Conservation (phyloP, 2,888 invertebrate genomes). For the Venustoraphidia nigricollis region DNA sequence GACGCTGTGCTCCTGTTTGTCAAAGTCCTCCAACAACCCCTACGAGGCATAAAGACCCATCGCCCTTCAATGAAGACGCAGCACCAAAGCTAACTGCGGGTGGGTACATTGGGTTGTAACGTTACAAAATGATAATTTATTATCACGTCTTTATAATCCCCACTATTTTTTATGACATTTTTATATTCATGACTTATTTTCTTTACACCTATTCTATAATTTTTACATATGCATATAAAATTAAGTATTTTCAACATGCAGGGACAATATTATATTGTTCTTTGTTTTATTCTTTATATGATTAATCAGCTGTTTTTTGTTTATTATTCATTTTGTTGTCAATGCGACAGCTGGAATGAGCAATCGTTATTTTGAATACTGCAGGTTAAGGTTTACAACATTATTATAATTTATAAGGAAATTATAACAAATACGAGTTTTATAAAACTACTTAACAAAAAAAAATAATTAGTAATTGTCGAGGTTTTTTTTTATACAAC, state of each 20-base stretch:
- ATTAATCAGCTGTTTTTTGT: constrained; percentile 1
- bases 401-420: too few species aligned
- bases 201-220: not conserved
- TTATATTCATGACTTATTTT: constrained; percentile 7
- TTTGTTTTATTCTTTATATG: constrained; percentile 3
- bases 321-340: constrained; percentile 2
- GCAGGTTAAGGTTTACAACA: too few species aligned
- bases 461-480: too few species aligned
- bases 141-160: constrained; percentile 6
- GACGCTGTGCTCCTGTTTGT: constrained; percentile 83
- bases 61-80: constrained; percentile 70
- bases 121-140: not conserved
- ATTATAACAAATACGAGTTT: too few species aligned
- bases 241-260: too few species aligned
- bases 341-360: constrained; percentile 2
- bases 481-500: too few species aligned
- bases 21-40: constrained; percentile 37
- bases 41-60: constrained; percentile 28
- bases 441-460: too few species aligned
- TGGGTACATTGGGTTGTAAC: constrained; percentile 30
- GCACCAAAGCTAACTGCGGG: constrained; percentile 79
- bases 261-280: not conserved
- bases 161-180: constrained; percentile 7
- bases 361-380: too few species aligned
- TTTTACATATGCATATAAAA: too few species aligned